Percentiles rank a stretch among this genome's conserved stretches.
Conservation (phyloP, 2,888 invertebrate species). For the Rosalia funebris region DNA sequence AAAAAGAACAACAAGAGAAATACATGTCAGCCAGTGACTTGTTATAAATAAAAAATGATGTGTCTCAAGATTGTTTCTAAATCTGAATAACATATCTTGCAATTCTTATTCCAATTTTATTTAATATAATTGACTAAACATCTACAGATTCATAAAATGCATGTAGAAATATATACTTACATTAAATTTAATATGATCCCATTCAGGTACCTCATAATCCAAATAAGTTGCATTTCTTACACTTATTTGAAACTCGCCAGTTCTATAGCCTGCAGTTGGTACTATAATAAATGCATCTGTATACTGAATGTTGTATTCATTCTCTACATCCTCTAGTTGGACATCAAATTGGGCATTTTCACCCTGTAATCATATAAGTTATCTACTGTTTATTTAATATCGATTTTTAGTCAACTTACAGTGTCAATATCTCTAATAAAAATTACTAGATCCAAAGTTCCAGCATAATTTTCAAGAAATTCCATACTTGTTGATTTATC, state of each 20-base stretch:
- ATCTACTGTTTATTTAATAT: background rate
- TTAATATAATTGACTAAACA: too few relatives aligned
- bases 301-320: constrained; percentile 46
- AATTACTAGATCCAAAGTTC: constrained; percentile 65
- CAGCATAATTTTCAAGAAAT: constrained; percentile 68
- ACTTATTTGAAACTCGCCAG: constrained; percentile 68
- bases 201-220: constrained; percentile 69
- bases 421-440: constrained; percentile 62
- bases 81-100: too few relatives aligned
- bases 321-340: constrained; percentile 35
- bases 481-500: constrained; percentile 53
- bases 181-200: constrained; percentile 64
- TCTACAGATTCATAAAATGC: too few relatives aligned
- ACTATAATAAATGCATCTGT: constrained; percentile 70
- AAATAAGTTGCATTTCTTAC: constrained; percentile 67
- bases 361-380: constrained; percentile 62
- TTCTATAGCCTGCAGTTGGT: constrained; percentile 71
- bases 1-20: too few relatives aligned
- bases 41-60: too few relatives aligned
- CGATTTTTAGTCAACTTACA: constrained; percentile 47
- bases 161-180: constrained; percentile 48
- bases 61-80: too few relatives aligned
- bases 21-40: too few relatives aligned
- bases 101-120: too few relatives aligned
- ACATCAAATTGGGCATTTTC: constrained; percentile 66